Conservation (phyloP, 2,888 invertebrate genomes). For the Luperina nickerlii region DNA sequence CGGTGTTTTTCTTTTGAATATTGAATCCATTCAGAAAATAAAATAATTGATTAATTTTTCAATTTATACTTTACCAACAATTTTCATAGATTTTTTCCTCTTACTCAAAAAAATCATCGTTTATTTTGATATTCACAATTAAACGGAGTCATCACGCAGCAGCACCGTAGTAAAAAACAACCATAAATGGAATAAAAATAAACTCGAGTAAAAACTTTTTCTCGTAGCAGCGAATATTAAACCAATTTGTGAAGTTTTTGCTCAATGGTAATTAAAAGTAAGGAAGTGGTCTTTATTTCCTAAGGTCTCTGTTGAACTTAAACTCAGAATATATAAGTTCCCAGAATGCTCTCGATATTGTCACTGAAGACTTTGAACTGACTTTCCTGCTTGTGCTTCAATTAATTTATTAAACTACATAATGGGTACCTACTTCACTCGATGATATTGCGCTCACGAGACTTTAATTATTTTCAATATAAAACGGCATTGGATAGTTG, state of each 20-base stretch:
- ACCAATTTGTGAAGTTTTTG: constrained; percentile 36
- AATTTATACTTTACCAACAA: constrained; percentile 14
- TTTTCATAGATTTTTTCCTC: constrained; percentile 13
- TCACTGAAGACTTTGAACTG: constrained; percentile 37
- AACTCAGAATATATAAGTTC: constrained; percentile 36
- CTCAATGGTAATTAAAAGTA: constrained; percentile 53
- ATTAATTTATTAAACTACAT: constrained; percentile 48
- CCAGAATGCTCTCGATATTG: constrained; percentile 36
- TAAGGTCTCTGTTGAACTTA: constrained; percentile 37
- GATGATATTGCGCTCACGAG: constrained; percentile 33
- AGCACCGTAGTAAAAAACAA: background rate
- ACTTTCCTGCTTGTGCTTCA: constrained; percentile 22
- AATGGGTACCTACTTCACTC: constrained; percentile 5
- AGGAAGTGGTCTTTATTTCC: constrained; percentile 31
- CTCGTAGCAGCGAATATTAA: constrained; percentile 20
- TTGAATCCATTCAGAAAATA: background rate
- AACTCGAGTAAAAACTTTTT: constrained; percentile 21
- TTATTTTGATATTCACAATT: background rate
- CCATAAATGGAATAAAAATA: background rate
- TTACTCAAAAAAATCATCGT: background rate
- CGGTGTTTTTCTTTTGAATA: background rate
- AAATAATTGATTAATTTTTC: background rate
- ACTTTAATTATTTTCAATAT: constrained; percentile 49
- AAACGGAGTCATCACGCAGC: background rate
- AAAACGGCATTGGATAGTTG: constrained; percentile 24